Percentiles rank a stretch among this genome's conserved stretches.
These are phyloP conservation scores for Malthinus seriepunctatus DNA, from an alignment of 2,888 invertebrate species.

Conservation along the genomic window DNA sequence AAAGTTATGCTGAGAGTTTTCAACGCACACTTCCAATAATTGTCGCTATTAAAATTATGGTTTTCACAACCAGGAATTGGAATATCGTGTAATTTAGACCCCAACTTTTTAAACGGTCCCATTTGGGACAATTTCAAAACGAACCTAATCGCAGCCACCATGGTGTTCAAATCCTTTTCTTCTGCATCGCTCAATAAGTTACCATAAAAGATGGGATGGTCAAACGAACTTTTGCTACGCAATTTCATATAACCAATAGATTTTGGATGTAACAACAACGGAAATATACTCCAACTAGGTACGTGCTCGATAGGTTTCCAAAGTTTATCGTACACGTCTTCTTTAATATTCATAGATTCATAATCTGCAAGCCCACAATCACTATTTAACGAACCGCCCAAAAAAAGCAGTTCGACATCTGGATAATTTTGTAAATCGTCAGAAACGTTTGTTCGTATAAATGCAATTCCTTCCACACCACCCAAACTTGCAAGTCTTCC, in stretches of 20 bases:
- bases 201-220: conserved; percentile 64
- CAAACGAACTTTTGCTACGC: conserved; percentile 58
- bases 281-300: conserved; percentile 58
- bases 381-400: conserved; percentile 61
- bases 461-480: conserved; percentile 66
- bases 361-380: conserved; percentile 55
- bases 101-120: conserved; percentile 60
- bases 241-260: conserved; percentile 59
- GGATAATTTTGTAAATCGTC: conserved; percentile 60
- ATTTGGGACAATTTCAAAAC: conserved; percentile 56
- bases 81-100: conserved; percentile 59
- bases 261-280: conserved; percentile 63
- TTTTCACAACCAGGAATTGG: conserved; percentile 61
- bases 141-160: conserved; percentile 60
- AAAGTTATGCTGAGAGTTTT: conserved; percentile 64
- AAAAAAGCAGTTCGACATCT: conserved; percentile 67
- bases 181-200: conserved; percentile 59
- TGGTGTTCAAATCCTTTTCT: conserved; percentile 53
- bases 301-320: conserved; percentile 52
- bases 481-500: conserved; percentile 62
- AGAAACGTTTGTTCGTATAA: conserved; percentile 62
- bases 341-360: conserved; percentile 30
- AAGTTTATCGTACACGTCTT: conserved; percentile 43
- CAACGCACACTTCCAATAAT: conserved; percentile 70
- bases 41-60: conserved; percentile 60